Conservation (phyloP, 2,113 vertebrate genomes). For the Siniperca chuatsi region DNA sequence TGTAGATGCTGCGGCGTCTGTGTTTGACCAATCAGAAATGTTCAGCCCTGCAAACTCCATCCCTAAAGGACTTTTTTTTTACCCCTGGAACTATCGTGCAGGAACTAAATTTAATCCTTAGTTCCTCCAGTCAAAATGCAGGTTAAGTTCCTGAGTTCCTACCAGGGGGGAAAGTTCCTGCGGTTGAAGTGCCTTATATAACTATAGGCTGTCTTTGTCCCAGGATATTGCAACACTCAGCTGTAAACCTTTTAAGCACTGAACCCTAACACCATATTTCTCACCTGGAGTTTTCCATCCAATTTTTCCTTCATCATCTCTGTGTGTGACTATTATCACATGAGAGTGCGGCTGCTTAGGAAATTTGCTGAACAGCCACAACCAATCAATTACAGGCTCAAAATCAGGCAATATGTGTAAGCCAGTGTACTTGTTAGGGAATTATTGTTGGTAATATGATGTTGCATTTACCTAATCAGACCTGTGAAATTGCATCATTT, state of each 20-base stretch:
- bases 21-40: not conserved
- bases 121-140: not conserved
- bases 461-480: conserved; percentile 27
- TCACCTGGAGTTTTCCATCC: not conserved
- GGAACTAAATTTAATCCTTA: not conserved
- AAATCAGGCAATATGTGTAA: not conserved
- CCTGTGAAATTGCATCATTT: conserved; percentile 56
- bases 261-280: not conserved
- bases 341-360: not conserved
- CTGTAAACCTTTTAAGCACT: not conserved
- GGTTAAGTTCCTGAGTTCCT: not conserved
- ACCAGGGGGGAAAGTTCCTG: not conserved
- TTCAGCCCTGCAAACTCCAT: not conserved
- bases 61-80: not conserved
- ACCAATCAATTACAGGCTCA: conserved; percentile 40
- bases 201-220: not conserved
- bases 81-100: not conserved
- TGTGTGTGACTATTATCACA: not conserved
- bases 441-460: conserved; percentile 1
- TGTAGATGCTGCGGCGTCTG: not conserved
- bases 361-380: conserved; percentile 36
- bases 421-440: not conserved
- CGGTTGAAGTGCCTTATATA: not conserved
- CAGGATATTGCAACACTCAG: not conserved
- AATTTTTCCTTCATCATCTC: not conserved